Conservation (phyloP, 2,888 invertebrate genomes). For the Calliopum simillimum region DNA sequence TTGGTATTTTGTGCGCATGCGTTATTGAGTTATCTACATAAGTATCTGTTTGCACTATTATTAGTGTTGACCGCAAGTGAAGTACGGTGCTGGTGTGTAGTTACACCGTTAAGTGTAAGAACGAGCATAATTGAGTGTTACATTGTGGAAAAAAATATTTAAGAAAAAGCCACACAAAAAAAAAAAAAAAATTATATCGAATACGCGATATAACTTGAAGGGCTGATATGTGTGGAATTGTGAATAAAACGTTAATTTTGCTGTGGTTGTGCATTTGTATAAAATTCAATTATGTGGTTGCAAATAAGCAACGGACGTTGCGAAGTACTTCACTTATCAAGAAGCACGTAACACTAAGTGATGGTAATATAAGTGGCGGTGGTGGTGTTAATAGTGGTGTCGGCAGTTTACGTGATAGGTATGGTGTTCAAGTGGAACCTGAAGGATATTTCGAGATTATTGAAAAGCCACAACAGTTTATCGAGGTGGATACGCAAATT, state of each 20-base stretch:
- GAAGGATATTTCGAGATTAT: constrained; percentile 50
- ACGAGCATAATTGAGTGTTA: neutral
- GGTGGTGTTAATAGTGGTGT: neutral
- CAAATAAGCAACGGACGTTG: constrained; percentile 1
- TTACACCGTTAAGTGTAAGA: constrained; percentile 4
- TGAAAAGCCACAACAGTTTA: constrained; percentile 50
- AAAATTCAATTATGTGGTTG: constrained; percentile 17
- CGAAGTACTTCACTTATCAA: neutral
- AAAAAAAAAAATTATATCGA: no score
- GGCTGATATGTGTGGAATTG: constrained; percentile 3
- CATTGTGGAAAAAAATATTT: neutral
- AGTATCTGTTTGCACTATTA: neutral
- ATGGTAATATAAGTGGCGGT: neutral
- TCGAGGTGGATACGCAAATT: constrained; percentile 44
- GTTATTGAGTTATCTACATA: neutral
- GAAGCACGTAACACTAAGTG: neutral
- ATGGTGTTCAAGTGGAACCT: constrained; percentile 51
- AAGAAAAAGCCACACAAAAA: neutral
- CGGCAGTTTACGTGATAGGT: neutral
- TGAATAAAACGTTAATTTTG: constrained; percentile 5
- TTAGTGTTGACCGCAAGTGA: constrained; percentile 10
- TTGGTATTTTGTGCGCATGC: neutral
- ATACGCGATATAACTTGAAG: no score
- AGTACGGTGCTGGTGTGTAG: neutral
- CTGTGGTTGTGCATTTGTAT: constrained; percentile 18